These are phyloP conservation scores for Ctenosaura bakeri DNA, from an alignment of 2,797 vertebrate genomes.

Conservation along the genomic window DNA sequence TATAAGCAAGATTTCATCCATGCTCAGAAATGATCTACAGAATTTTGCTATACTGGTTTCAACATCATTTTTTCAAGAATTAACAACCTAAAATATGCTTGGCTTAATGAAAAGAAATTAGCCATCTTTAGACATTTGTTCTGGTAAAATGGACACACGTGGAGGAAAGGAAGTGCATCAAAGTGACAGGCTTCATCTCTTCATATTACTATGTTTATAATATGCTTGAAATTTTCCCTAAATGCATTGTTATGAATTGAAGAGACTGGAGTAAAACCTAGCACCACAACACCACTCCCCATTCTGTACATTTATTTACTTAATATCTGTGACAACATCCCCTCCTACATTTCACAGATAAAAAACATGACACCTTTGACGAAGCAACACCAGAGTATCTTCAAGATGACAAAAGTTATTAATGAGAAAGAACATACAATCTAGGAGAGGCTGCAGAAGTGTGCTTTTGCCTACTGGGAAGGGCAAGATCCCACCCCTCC, in stretches of 20 bases:
- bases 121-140: background rate
- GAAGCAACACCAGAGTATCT: too few relatives aligned
- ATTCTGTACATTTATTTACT: background rate
- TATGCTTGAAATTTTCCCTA: background rate
- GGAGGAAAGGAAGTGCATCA: background rate
- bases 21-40: constrained; percentile 53
- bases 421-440: too few relatives aligned
- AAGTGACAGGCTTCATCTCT: too few relatives aligned
- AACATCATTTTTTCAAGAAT: background rate
- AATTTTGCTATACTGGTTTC: constrained; percentile 48
- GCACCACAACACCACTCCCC: background rate
- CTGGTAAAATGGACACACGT: background rate
- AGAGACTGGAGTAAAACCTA: background rate
- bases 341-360: too few relatives aligned
- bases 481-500: too few relatives aligned
- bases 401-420: too few relatives aligned
- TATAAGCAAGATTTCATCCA: constrained; percentile 53
- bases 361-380: too few relatives aligned
- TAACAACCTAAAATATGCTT: background rate
- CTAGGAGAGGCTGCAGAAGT: too few relatives aligned
- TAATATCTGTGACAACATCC: too few relatives aligned
- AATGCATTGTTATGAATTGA: background rate
- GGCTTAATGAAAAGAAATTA: background rate
- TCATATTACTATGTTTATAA: background rate
- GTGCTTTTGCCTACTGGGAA: too few relatives aligned